A percentile compares a stretch with the other conserved stretches of the same genome.
phyloP scores from a whole-genome alignment of 2,113 vertebrate genomes.

The Eidolon helvum region DNA sequence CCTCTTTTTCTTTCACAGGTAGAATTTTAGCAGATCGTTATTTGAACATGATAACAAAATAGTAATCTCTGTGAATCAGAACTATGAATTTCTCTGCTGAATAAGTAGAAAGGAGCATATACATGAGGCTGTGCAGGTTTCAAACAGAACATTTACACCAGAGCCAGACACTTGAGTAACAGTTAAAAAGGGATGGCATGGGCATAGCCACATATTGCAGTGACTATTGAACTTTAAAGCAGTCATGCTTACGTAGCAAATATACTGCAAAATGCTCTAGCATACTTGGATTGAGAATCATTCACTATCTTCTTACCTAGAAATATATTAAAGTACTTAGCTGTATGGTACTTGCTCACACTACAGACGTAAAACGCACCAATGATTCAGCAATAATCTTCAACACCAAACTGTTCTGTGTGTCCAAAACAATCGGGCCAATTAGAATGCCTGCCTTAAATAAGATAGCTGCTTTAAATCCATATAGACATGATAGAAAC shows the following conservation, averaged over 20 bases:
- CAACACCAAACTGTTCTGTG: neutral
- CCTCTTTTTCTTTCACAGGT: slow-evolving; percentile 11
- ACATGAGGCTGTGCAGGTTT: neutral
- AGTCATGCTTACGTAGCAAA: neutral
- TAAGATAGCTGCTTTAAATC: neutral
- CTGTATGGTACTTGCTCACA: neutral
- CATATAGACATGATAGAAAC: neutral
- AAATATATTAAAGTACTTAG: neutral
- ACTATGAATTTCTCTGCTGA: neutral
- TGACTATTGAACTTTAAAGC: neutral
- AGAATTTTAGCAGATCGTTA: slow-evolving; percentile 48
- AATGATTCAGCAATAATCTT: slow-evolving; percentile 59
- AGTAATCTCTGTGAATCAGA: neutral
- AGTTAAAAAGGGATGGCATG: neutral
- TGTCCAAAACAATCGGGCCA: neutral
- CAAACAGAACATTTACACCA: too few species aligned
- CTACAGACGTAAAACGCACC: neutral
- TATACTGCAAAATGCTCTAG: neutral
- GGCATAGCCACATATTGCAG: neutral
- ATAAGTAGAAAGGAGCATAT: neutral
- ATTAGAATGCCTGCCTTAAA: neutral
- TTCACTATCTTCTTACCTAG: neutral
- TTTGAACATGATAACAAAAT: slow-evolving; percentile 47
- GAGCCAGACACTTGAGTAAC: neutral
- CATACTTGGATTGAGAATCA: neutral